phyloP scores from a whole-genome alignment of 2,888 invertebrate genomes.

The Agriotes lineatus region DNA sequence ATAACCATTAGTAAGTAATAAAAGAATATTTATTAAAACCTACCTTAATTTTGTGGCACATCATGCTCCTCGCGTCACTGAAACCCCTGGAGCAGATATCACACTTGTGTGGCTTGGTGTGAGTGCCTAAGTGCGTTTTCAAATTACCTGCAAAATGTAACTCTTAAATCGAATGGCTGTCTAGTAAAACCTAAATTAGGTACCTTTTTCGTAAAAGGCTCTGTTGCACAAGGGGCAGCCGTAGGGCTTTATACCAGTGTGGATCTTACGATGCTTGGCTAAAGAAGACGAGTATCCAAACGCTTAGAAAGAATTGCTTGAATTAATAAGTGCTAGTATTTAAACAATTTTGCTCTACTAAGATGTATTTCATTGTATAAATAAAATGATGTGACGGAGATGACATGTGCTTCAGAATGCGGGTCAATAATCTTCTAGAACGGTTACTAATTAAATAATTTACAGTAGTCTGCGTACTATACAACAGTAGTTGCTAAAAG shows the following conservation, averaged over 20 bases:
- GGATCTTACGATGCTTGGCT: slow-evolving; percentile 83
- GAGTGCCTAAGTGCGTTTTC: slow-evolving; percentile 82
- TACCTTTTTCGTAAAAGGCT: slow-evolving; percentile 86
- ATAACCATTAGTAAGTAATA: too few relatives aligned
- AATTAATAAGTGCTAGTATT: too few relatives aligned
- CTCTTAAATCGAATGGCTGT: too few relatives aligned
- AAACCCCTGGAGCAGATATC: slow-evolving; percentile 81
- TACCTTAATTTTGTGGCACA: slow-evolving; percentile 83
- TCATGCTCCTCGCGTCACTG: slow-evolving; percentile 85
- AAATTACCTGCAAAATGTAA: slow-evolving; percentile 77
- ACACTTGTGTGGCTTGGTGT: slow-evolving; percentile 84
- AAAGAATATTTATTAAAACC: too few relatives aligned
- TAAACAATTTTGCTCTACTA: too few relatives aligned
- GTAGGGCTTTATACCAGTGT: slow-evolving; percentile 80
- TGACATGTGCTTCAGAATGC: too few relatives aligned
- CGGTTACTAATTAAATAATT: too few relatives aligned
- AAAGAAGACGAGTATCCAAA: slow-evolving; percentile 81
- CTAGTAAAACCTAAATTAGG: too few relatives aligned
- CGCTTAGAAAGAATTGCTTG: slow-evolving; percentile 64
- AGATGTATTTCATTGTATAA: not conserved
- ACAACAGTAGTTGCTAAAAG: too few relatives aligned
- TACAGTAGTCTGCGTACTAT: too few relatives aligned
- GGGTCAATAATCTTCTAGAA: too few relatives aligned
- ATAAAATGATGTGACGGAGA: too few relatives aligned
- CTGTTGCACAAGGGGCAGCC: slow-evolving; percentile 81